These are phyloP conservation scores for Prorops nasuta DNA, from an alignment of 1,140 invertebrate species.

Conservation along the genomic window DNA sequence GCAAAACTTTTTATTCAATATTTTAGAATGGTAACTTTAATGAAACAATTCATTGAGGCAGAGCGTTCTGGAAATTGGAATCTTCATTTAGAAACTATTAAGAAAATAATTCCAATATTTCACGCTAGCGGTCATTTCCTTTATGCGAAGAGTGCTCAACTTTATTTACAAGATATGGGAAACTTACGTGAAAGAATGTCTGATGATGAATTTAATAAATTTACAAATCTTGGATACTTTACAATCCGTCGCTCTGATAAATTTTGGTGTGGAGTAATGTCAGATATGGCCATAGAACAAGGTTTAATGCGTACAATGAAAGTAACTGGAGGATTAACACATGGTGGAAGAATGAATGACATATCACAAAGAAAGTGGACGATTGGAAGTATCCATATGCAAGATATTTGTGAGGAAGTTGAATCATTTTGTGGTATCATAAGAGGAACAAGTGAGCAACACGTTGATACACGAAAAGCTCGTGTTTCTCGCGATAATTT, in stretches of 20 bases:
- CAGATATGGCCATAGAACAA: constrained; percentile 44
- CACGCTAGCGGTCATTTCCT: constrained; percentile 41
- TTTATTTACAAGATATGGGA: constrained; percentile 34
- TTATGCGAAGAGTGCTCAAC: constrained; percentile 36
- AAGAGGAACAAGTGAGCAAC: background rate
- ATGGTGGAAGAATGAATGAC: constrained; percentile 23
- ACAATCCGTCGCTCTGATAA: constrained; percentile 39
- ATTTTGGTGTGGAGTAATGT: constrained; percentile 45
- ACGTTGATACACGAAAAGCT: background rate
- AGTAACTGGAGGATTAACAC: constrained; percentile 23
- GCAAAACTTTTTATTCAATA: constrained; percentile 33
- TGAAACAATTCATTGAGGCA: constrained; percentile 34
- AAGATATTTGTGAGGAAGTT: constrained; percentile 34
- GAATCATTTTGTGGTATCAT: constrained; percentile 14
- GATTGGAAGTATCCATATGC: constrained; percentile 14
- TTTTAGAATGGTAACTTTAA: constrained; percentile 25
- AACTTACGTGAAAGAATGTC: constrained; percentile 6
- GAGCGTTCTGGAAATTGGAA: constrained; percentile 35
- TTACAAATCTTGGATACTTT: constrained; percentile 5
- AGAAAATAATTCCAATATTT: constrained; percentile 48
- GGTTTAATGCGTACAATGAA: constrained; percentile 37
- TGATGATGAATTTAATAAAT: background rate
- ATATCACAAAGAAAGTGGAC: no score
- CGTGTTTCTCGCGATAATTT: background rate
- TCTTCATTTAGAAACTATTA: constrained; percentile 30